phyloP scores from a whole-genome alignment of 2,888 invertebrate genomes.

The Galeopsomyia nigrocyanea region DNA sequence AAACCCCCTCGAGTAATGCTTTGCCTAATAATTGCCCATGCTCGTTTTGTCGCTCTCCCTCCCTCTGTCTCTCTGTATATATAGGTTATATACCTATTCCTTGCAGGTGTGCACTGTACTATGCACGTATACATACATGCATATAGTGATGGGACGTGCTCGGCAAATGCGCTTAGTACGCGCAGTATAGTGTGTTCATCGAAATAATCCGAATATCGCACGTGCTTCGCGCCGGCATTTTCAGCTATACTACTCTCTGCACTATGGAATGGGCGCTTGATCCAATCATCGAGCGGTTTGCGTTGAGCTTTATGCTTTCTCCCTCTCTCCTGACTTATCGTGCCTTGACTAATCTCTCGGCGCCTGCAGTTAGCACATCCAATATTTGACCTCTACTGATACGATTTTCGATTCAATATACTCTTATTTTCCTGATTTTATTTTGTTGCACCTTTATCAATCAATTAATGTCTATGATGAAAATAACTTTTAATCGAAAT shows the following conservation, averaged over 20 bases:
- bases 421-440: too few relatives aligned
- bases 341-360: conserved; percentile 12
- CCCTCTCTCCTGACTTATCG: conserved; percentile 7
- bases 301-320: conserved; percentile 7
- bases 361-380: too few relatives aligned
- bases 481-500: too few relatives aligned
- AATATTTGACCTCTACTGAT: too few relatives aligned
- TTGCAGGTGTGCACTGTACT: neutral
- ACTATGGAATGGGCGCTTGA: conserved; percentile 15
- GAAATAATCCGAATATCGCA: conserved; percentile 44
- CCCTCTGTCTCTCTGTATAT: neutral
- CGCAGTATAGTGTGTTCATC: conserved; percentile 11
- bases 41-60: neutral
- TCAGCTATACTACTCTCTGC: conserved; percentile 16
- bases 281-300: conserved; percentile 20
- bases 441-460: too few relatives aligned
- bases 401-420: too few relatives aligned
- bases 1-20: conserved; percentile 15
- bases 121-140: neutral
- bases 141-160: neutral
- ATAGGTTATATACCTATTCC: neutral
- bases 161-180: conserved; percentile 31
- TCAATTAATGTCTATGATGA: too few relatives aligned
- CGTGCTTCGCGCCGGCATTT: conserved; percentile 29
- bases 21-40: conserved; percentile 20